A percentile compares a stretch with the other conserved stretches of the same genome.
Conservation (phyloP, 2,113 vertebrate species). For the Rynchops niger region DNA sequence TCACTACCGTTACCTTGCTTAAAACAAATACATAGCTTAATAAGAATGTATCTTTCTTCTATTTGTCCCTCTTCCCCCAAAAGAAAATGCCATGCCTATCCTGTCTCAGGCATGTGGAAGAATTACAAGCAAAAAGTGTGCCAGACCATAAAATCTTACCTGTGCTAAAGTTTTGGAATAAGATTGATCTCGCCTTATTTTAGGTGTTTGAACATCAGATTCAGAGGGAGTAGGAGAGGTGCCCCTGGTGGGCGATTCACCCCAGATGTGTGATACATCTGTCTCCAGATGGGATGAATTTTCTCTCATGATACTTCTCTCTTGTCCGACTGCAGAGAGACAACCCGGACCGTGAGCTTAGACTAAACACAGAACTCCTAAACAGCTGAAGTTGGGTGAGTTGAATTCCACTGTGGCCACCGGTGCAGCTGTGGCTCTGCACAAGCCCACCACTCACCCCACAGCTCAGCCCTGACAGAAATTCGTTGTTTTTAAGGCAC, state of each 20-base stretch:
- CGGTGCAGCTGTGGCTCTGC: neutral
- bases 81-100: neutral
- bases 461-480: neutral
- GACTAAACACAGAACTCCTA: neutral
- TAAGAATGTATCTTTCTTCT: neutral
- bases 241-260: neutral
- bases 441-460: neutral
- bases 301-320: neutral
- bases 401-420: neutral
- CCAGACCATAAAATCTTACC: neutral
- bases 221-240: neutral
- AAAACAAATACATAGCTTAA: neutral
- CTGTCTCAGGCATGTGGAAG: neutral
- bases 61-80: neutral
- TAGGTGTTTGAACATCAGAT: neutral
- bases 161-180: neutral
- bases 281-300: neutral
- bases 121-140: neutral
- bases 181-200: neutral
- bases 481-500: neutral
- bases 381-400: neutral
- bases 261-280: fast-evolving
- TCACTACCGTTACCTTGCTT: neutral
- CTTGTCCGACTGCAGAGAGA: neutral
- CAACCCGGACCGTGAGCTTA: neutral